These are phyloP conservation scores for Crenuchus spilurus DNA, from an alignment of 2,797 vertebrate genomes.

Conservation along the genomic window DNA sequence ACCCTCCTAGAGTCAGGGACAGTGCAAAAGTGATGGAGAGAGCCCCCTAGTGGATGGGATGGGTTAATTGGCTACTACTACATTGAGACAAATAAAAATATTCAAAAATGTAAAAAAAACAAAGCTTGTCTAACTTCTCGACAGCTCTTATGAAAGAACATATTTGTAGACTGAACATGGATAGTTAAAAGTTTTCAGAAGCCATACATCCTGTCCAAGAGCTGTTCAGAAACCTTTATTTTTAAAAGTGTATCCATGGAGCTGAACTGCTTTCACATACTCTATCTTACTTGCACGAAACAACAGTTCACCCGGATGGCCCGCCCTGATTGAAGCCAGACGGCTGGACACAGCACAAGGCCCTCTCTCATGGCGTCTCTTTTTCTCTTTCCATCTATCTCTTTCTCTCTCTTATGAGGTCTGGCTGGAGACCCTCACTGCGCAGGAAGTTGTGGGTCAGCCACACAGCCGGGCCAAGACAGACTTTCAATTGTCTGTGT, in stretches of 20 bases:
- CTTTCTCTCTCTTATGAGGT: slow-evolving; percentile 53
- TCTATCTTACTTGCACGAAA: slow-evolving; percentile 32
- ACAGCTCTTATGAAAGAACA: neutral
- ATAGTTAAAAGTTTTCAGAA: neutral
- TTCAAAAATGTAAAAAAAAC: too few species aligned
- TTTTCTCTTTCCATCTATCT: slow-evolving; percentile 41
- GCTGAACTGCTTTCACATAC: slow-evolving; percentile 25
- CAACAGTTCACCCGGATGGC: slow-evolving; percentile 43
- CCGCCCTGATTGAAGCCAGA: slow-evolving; percentile 61
- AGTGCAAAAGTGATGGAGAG: too few species aligned
- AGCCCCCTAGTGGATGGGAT: too few species aligned
- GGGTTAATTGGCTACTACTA: too few species aligned
- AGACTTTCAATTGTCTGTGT: slow-evolving; percentile 58
- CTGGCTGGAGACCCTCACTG: slow-evolving; percentile 61
- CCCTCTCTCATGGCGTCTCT: slow-evolving; percentile 46
- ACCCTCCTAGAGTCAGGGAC: too few species aligned
- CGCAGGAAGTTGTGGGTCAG: slow-evolving; percentile 67
- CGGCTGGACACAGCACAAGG: slow-evolving; percentile 53
- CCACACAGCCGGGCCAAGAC: slow-evolving; percentile 52
- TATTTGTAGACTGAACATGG: neutral
- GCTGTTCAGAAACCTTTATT: neutral
- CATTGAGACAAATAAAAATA: too few species aligned
- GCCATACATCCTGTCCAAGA: neutral
- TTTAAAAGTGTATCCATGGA: slow-evolving; percentile 1
- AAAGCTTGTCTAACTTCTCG: neutral